These are phyloP conservation scores for Poecilia wingei DNA, from an alignment of 2,797 vertebrate genomes.

Conservation along the genomic window DNA sequence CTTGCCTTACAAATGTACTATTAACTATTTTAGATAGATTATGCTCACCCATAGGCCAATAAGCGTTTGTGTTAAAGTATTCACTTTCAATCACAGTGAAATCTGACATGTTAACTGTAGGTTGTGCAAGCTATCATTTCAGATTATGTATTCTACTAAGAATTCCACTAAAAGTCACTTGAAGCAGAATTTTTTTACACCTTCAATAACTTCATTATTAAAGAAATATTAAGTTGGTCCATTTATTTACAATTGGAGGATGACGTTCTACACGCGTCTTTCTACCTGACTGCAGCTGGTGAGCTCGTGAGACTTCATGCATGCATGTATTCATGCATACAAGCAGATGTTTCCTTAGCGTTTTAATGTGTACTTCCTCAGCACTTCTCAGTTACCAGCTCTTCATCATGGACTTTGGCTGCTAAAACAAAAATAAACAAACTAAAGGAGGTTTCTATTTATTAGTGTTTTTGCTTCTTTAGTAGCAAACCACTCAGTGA, in stretches of 20 bases:
- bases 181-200: not conserved
- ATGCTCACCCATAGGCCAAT: not conserved
- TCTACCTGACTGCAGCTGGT: not conserved
- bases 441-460: not conserved
- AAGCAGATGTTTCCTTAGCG: not conserved
- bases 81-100: not conserved
- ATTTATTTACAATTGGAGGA: not conserved
- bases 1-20: not conserved
- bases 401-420: not conserved
- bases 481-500: not conserved
- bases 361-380: not conserved
- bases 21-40: not conserved
- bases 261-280: not conserved
- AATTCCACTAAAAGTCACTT: not conserved
- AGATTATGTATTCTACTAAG: not conserved
- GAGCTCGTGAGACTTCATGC: not conserved
- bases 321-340: not conserved
- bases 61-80: not conserved
- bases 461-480: not conserved
- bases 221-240: not conserved
- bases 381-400: not conserved
- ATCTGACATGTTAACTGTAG: not conserved
- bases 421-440: not conserved
- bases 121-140: not conserved
- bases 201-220: not conserved